Evolutionary conservation across 2,888 invertebrate species (phyloP).

Genomic region (Hydrotaea cyrtoneurina): DNA sequence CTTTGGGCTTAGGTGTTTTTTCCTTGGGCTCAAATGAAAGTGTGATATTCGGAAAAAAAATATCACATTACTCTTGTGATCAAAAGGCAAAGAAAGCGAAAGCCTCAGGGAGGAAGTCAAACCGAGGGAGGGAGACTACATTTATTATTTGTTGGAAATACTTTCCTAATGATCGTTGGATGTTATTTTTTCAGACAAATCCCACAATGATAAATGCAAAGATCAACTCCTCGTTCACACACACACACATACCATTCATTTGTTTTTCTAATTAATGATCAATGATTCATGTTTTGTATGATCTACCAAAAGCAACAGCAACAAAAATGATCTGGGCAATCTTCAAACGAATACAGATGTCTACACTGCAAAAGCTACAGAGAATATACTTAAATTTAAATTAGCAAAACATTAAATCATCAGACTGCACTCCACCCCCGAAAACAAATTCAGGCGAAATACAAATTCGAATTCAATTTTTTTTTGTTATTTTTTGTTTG

Average conservation of each 20-base stretch:
- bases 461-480: conserved; percentile 14
- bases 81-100: too few relatives aligned
- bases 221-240: not conserved
- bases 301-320: conserved; percentile 16
- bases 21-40: too few relatives aligned
- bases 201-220: not conserved
- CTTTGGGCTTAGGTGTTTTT: too few relatives aligned
- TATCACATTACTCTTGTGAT: too few relatives aligned
- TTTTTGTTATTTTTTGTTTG: not conserved
- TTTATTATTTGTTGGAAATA: not conserved
- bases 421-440: conserved; percentile 1
- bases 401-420: conserved; percentile 53
- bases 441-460: not conserved
- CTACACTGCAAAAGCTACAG: not conserved
- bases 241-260: not conserved
- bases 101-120: too few relatives aligned
- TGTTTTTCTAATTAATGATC: conserved; percentile 17
- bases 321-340: conserved; percentile 23
- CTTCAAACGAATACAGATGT: not conserved
- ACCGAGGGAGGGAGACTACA: not conserved
- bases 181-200: not conserved
- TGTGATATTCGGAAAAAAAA: too few relatives aligned
- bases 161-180: not conserved
- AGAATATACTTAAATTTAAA: conserved; percentile 49
- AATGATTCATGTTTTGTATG: conserved; percentile 49